Base-by-base conservation (phyloP, 2,797 vertebrate genomes). In the Gobionotothen gibberifrons region DNA sequence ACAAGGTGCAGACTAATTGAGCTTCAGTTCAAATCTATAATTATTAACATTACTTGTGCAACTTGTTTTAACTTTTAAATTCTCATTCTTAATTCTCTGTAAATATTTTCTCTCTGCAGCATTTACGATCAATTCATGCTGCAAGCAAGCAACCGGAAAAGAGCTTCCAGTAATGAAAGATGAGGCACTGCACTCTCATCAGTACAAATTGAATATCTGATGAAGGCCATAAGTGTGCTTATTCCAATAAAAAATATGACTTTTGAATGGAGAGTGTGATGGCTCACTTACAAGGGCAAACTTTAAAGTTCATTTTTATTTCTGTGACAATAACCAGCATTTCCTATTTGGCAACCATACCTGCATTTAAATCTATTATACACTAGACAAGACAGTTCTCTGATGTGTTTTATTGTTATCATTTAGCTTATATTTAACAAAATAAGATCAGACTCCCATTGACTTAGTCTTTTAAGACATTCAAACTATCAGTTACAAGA, bases 201-300 rank as follows among this genome's bases (percentile, higher is more conserved):
- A 85, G 79, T 70, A 76, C 67, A 71, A 59, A 78, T 64, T 11
- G 48, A 74, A 69, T 55, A 44, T 72, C 53, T 83, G 55, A 87
- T 74, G 67, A 80, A 64, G 66, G 43, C 32, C 21, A 10, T 86
- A 83, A 86, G 60, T 76, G 75, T 81, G 69, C 66, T n/a, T 13
- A 17, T 65, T 73, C 79, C 43, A 66, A n/a, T 10, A 46, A 56
- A 64, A 72, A 69, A 69, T 39, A 86, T 68, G 8, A 48, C 42
- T 76, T 70, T 80, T 71, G 83, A 81, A 83, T 78, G 76, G 32
- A 36, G 21, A 78, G 16, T 22, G 32, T 36, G 43, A 21, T 5
- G 39, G 43, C 48, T 86, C 55, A 74, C 60, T 59, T 72, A 78
- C 48, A 22, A 21, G 32, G 5, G 14, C 79, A 39, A 36, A 8